Base-by-base conservation (phyloP, 1,140 invertebrate genomes). In the Drosophila sp. region DNA sequence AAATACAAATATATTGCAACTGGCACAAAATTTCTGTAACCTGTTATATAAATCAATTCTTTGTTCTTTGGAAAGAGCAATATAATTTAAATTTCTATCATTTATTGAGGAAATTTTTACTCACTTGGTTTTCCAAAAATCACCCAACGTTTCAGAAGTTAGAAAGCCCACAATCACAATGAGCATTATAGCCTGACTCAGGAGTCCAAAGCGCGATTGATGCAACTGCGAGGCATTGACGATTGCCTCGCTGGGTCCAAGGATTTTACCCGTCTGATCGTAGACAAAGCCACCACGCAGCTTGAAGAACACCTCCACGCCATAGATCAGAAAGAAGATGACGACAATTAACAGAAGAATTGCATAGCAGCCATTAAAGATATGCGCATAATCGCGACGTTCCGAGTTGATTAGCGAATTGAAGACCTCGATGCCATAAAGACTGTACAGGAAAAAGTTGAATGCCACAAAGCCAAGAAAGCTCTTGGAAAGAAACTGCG, bases 291-390 rank as follows among this genome's bases (percentile, higher is more conserved):
- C 93, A 29, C 93, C 93, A 45, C 93, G 93, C 92, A 98, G 96
- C 94, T 98, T 98, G 90, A 98, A 98, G 91, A 96, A 98, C 1
- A 98, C 97, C 93, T 98, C 97, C 7, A 98, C 96, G 21, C 97
- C 97, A 92, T 98, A 99, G 58, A 98, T 97, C 32, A 99, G 94
- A 92, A 98, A 98, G 92, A 98, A 98, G 6, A 98, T 93, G 21
- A 98, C 97, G 25, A 97, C 97, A 54, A 98, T 96, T 80, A 98
- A 96, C 40, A 98, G 94, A 9, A 98, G 93, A 8, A 97, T 95
- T 9, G 97, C 97, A 92, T 98, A 98, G 91, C 97, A 97, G 5
- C 97, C 96, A 92, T 98, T 97, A 92, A 98, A 98, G 6, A 98
- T 94, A 89, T 97, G 96, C 3, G 91, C 89, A 70, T 91, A 91